phyloP scores from a whole-genome alignment of 2,888 invertebrate species.

The Hylaea fasciaria region DNA sequence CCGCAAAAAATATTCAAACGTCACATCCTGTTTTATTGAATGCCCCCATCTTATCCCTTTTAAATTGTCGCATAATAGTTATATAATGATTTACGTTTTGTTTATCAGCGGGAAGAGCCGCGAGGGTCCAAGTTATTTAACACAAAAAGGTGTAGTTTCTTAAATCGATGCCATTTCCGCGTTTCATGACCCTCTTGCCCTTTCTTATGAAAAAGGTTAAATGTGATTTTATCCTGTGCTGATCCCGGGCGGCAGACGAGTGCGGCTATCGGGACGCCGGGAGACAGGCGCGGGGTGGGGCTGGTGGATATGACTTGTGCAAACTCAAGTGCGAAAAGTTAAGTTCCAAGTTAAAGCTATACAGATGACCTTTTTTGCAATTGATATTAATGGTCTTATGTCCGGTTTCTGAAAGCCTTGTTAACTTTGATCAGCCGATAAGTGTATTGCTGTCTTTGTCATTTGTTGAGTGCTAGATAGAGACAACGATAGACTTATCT shows the following conservation, averaged over 20 bases:
- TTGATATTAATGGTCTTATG: too few species aligned
- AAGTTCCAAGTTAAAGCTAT: neutral
- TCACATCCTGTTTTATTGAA: slow-evolving; percentile 34
- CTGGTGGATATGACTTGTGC: slow-evolving; percentile 9
- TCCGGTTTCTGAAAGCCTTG: too few species aligned
- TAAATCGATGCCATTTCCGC: slow-evolving; percentile 38
- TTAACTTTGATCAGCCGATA: too few species aligned
- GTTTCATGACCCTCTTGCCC: slow-evolving; percentile 34
- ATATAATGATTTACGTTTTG: slow-evolving; percentile 40
- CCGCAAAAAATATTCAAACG: slow-evolving; percentile 33
- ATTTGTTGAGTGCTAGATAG: too few species aligned
- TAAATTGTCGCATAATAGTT: slow-evolving; percentile 32
- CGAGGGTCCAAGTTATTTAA: slow-evolving; percentile 23
- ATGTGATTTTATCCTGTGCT: slow-evolving; percentile 39
- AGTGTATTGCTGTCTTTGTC: too few species aligned
- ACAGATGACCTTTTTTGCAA: too few species aligned
- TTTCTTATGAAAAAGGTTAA: slow-evolving; percentile 39
- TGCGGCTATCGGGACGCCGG: slow-evolving; percentile 24
- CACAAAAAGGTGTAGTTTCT: slow-evolving; percentile 30
- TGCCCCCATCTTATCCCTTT: slow-evolving; percentile 33
- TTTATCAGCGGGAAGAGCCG: slow-evolving; percentile 32
- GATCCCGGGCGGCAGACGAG: slow-evolving; percentile 24
- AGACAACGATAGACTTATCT: too few species aligned
- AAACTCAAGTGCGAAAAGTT: neutral
- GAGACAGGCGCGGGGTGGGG: slow-evolving; percentile 16